Base-by-base conservation (phyloP, 1,140 invertebrate genomes). In the Drosophila tsacasi region DNA sequence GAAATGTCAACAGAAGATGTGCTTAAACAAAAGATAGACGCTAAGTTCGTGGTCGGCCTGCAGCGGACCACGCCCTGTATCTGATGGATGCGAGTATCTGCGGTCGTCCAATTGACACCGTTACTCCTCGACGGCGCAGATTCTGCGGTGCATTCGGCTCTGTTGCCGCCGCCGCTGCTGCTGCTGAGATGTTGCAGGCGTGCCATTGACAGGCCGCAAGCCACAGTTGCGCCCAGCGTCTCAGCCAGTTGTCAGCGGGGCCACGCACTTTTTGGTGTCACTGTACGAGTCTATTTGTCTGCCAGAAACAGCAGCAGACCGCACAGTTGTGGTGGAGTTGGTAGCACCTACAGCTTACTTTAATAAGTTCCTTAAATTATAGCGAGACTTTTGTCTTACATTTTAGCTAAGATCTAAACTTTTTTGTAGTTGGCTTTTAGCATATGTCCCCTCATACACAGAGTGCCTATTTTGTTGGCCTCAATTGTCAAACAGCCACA, bases 221-320 rank as follows among this genome's bases (percentile, higher is more conserved):
- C 68, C 68, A 23, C 71, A 74, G 71, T 74, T 74, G 71, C 39
- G 71, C 71, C 52, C 67, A 74, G 68, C 71, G 68, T 74, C 74
- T 76, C 73, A 74, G 72, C 72, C 61, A 77, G 63, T 77, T 76
- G 72, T 76, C 72, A 75, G 44, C 61, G 72, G 72, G 52, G 55
- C 80, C 81, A 87, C 83, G 83, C 83, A 87, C 83, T 87, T 87
- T 87, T 89, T 84, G 73, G 83, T 89, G 83, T 87, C 83, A 87
- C 67, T 86, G 83, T 86, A 76, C 62, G 63, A 73, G 78, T 82
- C 83, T 85, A 85, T 85, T 85, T 85, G 83, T 87, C 81, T 83
- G 76, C 30, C 69, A 73, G 54, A 23, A 37, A 57, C 79, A 62
- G 42, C 62, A 62, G 74, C 71, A 50, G 50, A 35, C 52, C 35